Conservation (phyloP, 2,797 vertebrate species). For the Glossophaga mutica region DNA sequence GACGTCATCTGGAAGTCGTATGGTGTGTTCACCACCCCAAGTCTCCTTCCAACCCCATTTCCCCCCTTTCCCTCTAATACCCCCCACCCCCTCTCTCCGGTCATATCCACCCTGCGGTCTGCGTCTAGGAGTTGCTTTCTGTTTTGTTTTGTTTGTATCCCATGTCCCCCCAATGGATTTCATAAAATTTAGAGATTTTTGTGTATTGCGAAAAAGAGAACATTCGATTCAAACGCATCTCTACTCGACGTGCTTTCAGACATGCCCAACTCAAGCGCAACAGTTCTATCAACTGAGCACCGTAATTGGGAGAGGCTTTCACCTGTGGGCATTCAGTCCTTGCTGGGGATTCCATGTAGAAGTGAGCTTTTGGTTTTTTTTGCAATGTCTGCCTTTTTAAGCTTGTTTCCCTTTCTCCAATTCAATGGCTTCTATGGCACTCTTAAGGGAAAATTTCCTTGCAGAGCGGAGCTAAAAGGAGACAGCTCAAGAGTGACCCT, state of each 20-base stretch:
- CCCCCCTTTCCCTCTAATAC: no score
- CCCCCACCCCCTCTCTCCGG: no score
- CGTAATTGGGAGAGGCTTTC: neutral
- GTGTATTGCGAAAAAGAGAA: neutral
- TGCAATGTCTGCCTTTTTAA: neutral
- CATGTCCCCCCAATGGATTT: no score
- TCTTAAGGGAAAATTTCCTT: neutral
- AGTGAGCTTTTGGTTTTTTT: neutral
- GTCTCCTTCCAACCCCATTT: no score
- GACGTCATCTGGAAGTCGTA: no score
- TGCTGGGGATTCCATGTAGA: neutral
- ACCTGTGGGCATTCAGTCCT: neutral
- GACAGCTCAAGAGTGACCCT: neutral
- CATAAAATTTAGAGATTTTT: neutral
- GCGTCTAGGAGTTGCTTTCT: no score
- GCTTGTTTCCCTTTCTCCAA: neutral
- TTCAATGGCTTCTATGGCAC: neutral
- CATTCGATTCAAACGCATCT: neutral
- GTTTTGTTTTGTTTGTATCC: no score
- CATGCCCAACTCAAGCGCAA: neutral
- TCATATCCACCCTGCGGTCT: no score
- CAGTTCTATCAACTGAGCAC: neutral
- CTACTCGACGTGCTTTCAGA: neutral
- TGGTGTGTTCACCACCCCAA: no score
- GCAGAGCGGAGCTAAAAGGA: neutral